Evolutionary conservation across 2,888 invertebrate species (phyloP).

Genomic region (Nomada fabriciana): DNA sequence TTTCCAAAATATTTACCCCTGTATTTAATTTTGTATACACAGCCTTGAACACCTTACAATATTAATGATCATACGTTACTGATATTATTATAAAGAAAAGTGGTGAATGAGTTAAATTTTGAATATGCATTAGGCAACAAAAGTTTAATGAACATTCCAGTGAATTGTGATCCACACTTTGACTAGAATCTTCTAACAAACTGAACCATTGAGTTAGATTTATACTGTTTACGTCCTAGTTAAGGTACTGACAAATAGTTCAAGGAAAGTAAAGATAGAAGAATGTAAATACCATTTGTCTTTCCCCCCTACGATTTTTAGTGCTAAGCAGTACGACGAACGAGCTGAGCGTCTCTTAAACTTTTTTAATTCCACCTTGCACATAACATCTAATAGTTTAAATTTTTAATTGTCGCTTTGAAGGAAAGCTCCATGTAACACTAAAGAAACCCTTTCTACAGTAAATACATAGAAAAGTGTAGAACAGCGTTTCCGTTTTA

Average conservation of each 20-base stretch:
- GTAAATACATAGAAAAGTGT: too few relatives aligned
- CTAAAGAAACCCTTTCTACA: too few relatives aligned
- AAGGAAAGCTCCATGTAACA: too few relatives aligned
- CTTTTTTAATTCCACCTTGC: neutral
- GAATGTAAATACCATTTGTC: slow-evolving; percentile 17
- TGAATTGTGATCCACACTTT: neutral
- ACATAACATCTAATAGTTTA: too few relatives aligned
- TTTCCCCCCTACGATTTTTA: neutral
- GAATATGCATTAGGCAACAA: too few relatives aligned
- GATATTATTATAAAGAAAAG: too few relatives aligned
- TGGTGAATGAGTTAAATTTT: too few relatives aligned
- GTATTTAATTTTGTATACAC: neutral
- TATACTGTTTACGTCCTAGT: slow-evolving; percentile 28
- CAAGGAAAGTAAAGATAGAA: neutral
- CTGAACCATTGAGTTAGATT: slow-evolving; percentile 1
- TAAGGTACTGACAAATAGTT: neutral
- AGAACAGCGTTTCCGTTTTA: too few relatives aligned
- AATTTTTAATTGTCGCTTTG: too few relatives aligned
- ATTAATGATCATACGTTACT: neutral
- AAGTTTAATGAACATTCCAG: neutral
- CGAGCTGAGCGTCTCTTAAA: neutral
- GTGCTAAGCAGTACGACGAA: neutral
- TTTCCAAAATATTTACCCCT: neutral
- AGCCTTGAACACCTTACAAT: neutral
- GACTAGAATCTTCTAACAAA: slow-evolving; percentile 10